Conservation (phyloP, 2,888 invertebrate genomes). For the Mimumesa dahlbomi region DNA sequence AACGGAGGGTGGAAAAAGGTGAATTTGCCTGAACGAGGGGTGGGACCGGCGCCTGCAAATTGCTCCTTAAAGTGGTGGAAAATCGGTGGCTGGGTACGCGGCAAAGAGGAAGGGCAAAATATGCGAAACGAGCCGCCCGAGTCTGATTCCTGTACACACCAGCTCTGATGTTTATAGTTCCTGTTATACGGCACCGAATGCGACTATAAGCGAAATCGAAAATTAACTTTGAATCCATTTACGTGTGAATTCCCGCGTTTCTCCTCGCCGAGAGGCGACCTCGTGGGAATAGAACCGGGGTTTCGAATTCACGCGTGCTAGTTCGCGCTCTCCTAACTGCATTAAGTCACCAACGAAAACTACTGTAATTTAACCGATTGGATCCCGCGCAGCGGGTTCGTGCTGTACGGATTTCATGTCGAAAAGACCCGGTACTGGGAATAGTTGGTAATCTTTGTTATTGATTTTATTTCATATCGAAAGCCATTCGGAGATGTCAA, state of each 20-base stretch:
- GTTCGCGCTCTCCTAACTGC: too few relatives aligned
- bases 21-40: conserved; percentile 30
- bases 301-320: background rate
- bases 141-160: too few relatives aligned
- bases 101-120: conserved; percentile 28
- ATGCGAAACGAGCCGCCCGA: conserved; percentile 30
- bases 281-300: too few relatives aligned
- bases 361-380: too few relatives aligned
- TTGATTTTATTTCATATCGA: too few relatives aligned
- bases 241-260: background rate
- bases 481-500: too few relatives aligned
- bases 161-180: background rate
- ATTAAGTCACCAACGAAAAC: too few relatives aligned
- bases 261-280: too few relatives aligned
- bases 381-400: too few relatives aligned
- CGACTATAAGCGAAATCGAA: background rate
- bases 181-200: background rate
- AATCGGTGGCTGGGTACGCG: conserved; percentile 39
- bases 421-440: too few relatives aligned
- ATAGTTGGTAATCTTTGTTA: too few relatives aligned
- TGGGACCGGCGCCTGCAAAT: conserved; percentile 38
- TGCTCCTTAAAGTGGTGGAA: conserved; percentile 60
- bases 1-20: conserved; percentile 28
- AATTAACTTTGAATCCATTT: conserved; percentile 1
- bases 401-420: too few relatives aligned